Base-by-base conservation (phyloP, 2,113 vertebrate genomes). In the Catharus bicknelli region DNA sequence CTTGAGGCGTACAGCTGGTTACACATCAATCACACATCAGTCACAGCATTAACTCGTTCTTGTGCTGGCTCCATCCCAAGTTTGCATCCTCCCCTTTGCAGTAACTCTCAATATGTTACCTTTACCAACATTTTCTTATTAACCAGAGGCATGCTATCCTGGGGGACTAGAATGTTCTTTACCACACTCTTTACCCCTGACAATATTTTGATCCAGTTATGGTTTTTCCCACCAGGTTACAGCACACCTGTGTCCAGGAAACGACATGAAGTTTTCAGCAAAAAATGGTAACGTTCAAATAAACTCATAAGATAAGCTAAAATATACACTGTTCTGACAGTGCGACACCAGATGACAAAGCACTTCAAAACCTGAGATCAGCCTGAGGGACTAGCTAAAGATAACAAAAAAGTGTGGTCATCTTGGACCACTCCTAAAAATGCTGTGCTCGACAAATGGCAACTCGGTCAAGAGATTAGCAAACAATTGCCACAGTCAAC, bases 371-470 rank as follows among this genome's bases (percentile, higher is more conserved):
- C 57, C 51, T 88, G 84, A 83, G 78, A 83, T 79, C 70, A 77
- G 74, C 58, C 78, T 55, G 74, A 93, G 55, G 47, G 82, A 13
- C 70, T 85, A 63, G 84, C 15, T 89, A 88, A 86, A 81, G 69
- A 87, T 16, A 75, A 86, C 73, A 87, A 73, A 83, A 78, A 76
- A 80, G 19, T 77, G 75, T 63, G 70, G 38, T 95, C 62, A 79
- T 83, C 79, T 94, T 74, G 27, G 62, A 87, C 47, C 38, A 40
- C 51, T 94, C 75, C 74, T 79, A 80, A 95, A 96, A 94, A 51
- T 11, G 64, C 89, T 95, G 45, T 22, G 36, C 70, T 92, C 69
- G 47, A 61, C 89, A 94, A 83, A 85, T 67, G 75, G 54, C 47
- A 47, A 9, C 70, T 66, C 84, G 80, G 84, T 58, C 69, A 62